phyloP scores from a whole-genome alignment of 1,140 invertebrate genomes.

The Drosophila sucinea region DNA sequence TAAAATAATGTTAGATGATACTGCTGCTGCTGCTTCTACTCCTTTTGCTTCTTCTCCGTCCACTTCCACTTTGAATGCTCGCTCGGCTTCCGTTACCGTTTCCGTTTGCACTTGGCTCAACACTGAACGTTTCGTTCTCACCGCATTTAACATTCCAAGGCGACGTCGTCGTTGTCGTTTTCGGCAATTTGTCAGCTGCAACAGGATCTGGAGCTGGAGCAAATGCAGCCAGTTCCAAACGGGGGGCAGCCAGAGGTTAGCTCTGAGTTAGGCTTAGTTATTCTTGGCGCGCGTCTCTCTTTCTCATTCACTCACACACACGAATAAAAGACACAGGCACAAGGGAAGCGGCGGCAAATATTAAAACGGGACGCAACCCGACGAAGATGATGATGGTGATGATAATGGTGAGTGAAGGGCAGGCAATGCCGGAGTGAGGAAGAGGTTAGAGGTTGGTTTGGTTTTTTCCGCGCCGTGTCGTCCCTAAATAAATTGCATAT shows the following conservation, averaged over 20 bases:
- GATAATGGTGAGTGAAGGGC: constrained; percentile 55
- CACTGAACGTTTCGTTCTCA: constrained; percentile 79
- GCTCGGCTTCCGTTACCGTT: constrained; percentile 55
- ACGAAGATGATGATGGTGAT: constrained; percentile 8
- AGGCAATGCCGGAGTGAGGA: constrained; percentile 37
- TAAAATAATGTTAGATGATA: constrained; percentile 79
- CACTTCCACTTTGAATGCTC: constrained; percentile 70
- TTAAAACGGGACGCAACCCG: constrained; percentile 27
- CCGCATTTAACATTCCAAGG: constrained; percentile 82
- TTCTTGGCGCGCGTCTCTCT: constrained; percentile 31
- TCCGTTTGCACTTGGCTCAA: constrained; percentile 58
- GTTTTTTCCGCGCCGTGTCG: constrained; percentile 72
- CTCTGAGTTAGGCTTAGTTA: constrained; percentile 15
- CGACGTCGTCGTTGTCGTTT: constrained; percentile 59
- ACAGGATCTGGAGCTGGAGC: constrained; percentile 33
- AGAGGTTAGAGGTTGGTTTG: constrained; percentile 72
- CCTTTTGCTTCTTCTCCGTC: constrained; percentile 12
- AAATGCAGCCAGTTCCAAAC: constrained; percentile 40
- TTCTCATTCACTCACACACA: constrained; percentile 39
- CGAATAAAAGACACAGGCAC: constrained; percentile 32
- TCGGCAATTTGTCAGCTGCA: constrained; percentile 52
- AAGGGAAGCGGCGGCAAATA: constrained; percentile 31
- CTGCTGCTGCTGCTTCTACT: constrained; percentile 61
- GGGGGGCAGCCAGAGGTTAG: constrained; percentile 47
- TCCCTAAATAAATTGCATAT: constrained; percentile 76